phyloP scores from a whole-genome alignment of 2,797 vertebrate species.

The Hydrophis major region DNA sequence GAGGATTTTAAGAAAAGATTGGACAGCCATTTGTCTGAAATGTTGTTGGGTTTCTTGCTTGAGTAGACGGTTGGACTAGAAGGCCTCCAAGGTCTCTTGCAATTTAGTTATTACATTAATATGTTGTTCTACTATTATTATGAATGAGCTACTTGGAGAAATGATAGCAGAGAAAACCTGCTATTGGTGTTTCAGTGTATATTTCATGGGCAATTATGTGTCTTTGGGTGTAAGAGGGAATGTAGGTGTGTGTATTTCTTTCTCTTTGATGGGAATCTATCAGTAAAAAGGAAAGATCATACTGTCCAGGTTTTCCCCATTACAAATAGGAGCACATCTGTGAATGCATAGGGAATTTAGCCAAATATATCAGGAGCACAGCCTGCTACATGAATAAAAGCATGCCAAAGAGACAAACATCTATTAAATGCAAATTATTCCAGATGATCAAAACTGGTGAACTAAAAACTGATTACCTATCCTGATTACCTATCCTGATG shows the following conservation, averaged over 20 bases:
- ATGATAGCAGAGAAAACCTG: not conserved
- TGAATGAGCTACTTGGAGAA: not conserved
- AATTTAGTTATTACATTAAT: too few species aligned
- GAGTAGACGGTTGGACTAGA: too few species aligned
- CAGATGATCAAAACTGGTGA: not conserved
- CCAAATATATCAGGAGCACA: not conserved
- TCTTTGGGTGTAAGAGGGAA: not conserved
- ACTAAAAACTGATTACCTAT: not conserved
- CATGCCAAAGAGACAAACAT: not conserved
- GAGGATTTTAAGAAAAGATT: too few species aligned
- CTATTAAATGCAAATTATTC: not conserved
- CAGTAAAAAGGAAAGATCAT: not conserved
- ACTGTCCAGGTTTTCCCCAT: not conserved
- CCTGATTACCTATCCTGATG: not conserved
- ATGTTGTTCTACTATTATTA: too few species aligned
- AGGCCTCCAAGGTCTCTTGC: too few species aligned
- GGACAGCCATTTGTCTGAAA: too few species aligned
- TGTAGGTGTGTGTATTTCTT: not conserved
- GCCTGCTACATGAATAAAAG: not conserved
- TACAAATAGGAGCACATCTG: not conserved
- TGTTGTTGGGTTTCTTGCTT: too few species aligned
- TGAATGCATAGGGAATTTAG: not conserved
- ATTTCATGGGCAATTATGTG: not conserved
- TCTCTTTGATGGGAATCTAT: not conserved
- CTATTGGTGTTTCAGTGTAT: not conserved